Evolutionary conservation across 2,797 vertebrate genomes (phyloP).

Genomic region (Orestias chungarensis): DNA sequence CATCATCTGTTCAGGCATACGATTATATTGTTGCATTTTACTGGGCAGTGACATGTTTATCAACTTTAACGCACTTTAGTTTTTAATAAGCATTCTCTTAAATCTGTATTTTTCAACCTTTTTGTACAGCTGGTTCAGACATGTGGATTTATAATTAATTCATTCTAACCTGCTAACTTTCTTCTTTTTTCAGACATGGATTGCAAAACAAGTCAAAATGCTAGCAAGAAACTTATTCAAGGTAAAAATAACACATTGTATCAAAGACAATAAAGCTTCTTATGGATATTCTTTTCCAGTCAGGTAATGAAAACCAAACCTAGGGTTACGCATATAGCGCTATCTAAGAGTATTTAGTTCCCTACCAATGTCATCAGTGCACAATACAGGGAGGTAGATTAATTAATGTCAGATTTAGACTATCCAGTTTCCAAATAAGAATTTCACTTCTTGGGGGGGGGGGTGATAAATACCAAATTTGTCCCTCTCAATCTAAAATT

Average conservation of each 20-base stretch:
- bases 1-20: too few species aligned
- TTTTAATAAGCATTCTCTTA: not conserved
- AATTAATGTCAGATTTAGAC: too few species aligned
- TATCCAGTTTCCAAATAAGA: not conserved
- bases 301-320: not conserved
- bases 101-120: not conserved
- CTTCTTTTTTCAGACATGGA: conserved; percentile 84
- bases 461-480: not conserved
- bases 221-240: conserved; percentile 91
- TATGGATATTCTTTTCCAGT: not conserved
- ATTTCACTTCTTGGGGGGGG: not conserved
- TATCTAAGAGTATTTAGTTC: not conserved
- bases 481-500: not conserved
- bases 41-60: not conserved
- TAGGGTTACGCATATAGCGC: not conserved
- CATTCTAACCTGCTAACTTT: conserved; percentile 2
- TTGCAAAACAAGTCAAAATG: conserved; percentile 81
- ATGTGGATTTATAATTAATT: not conserved
- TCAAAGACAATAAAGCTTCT: not conserved
- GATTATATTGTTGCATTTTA: too few species aligned
- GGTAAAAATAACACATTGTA: conserved; percentile 81
- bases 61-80: not conserved
- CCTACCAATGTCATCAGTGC: too few species aligned
- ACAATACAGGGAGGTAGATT: too few species aligned
- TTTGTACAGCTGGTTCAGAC: not conserved